Evolutionary conservation across 2,888 invertebrate genomes (phyloP), one percentile per base, ranked within the genome.

Genomic region (Himalopsyche japonica): DNA sequence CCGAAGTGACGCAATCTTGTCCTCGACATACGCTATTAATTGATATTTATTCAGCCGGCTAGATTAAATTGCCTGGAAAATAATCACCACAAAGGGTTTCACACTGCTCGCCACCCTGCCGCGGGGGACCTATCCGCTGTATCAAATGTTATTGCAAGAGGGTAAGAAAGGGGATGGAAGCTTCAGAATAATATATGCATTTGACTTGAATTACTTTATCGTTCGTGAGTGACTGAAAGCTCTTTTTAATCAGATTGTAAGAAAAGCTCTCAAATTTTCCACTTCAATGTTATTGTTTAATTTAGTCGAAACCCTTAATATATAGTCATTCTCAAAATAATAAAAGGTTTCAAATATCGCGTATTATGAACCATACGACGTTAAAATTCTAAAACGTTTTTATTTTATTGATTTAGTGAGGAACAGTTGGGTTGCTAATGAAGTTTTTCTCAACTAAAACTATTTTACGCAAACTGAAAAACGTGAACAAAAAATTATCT

Each of bases 41-140:
- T 87, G 87, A 83, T 87, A 87, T 87, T 87, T 86, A 86, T 85
- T 85, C 83, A 86, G 84, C 86, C 86, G 85, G 79, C 30, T 81
- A 82, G 80, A 86, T 86, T 86, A 86, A 87, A 87, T 87, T 87
- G 87, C 82, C 85, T 76, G 86, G 81, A 82, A 83, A 85, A 86
- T 87, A 87, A 87, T 87, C 85, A 84, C 86, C 84, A 81, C 84
- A 86, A 82, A 86, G 86, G 86, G 84, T 78, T 84, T 82, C 84
- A 76, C 85, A 79, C 83, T 49, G 77, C 80, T 27, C 80, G 48
- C 70, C 0, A 15, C 70, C 70, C 81, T 43, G 82, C 24, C 7
- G 34, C 57, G 57, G 37, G 79, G 82, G 78, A 27, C 27, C 24
- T 78, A 81, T 76, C 77, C 48, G 80, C 83, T 83, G 43, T 81